These are phyloP conservation scores for Brachypalpus laphriformis DNA, from an alignment of 2,888 invertebrate genomes.

Conservation along the genomic window DNA sequence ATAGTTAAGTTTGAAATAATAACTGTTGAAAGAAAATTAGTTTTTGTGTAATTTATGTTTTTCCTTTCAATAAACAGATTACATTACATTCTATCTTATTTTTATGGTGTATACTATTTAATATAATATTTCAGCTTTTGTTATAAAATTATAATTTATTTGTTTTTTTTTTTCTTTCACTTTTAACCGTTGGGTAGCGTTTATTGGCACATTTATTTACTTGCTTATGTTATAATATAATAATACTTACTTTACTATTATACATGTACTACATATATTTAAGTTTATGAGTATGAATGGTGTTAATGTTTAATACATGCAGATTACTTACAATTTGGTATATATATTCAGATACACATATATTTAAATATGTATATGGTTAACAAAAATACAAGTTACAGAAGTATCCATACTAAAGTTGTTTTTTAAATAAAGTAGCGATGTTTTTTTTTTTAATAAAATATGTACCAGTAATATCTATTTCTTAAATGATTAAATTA, in stretches of 20 bases:
- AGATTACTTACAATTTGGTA: conserved; percentile 58
- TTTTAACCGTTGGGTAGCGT: conserved; percentile 76
- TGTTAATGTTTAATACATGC: conserved; percentile 62
- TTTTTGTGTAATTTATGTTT: conserved; percentile 17
- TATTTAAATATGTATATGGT: conserved; percentile 22
- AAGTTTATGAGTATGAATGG: conserved; percentile 15
- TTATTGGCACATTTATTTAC: conserved; percentile 79
- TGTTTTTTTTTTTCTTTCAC: conserved; percentile 51
- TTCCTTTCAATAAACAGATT: conserved; percentile 17
- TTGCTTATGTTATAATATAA: conserved; percentile 45
- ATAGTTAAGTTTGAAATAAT: conserved; percentile 17
- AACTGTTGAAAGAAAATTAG: conserved; percentile 17
- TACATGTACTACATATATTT: conserved; percentile 40
- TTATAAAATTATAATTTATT: conserved; percentile 65
- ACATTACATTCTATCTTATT: conserved; percentile 64
- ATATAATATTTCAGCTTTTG: conserved; percentile 45
- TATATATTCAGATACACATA: conserved; percentile 47
- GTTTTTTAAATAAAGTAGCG: conserved; percentile 20
- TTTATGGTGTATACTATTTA: conserved; percentile 52
- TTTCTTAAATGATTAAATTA: conserved; percentile 17
- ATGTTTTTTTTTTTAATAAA: conserved; percentile 10
- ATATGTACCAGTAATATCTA: conserved; percentile 16
- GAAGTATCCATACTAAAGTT: conserved; percentile 18
- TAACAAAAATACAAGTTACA: conserved; percentile 58
- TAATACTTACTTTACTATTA: conserved; percentile 47